Evolutionary conservation across 2,888 invertebrate genomes (phyloP).

Genomic region (Empis livida): DNA sequence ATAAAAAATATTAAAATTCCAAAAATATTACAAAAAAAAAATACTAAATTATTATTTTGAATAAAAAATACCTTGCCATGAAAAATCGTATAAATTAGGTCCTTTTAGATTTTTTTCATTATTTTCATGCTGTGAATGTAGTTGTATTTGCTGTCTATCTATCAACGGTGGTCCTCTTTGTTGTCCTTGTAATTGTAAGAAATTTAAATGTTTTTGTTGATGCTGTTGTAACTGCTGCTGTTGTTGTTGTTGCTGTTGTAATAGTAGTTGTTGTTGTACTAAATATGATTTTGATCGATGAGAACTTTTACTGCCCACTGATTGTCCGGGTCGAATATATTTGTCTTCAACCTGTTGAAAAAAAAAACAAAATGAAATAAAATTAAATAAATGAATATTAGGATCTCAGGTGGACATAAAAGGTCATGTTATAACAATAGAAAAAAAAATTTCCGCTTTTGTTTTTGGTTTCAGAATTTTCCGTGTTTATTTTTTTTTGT

Average conservation of each 20-base stretch:
- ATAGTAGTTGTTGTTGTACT: constrained; percentile 12
- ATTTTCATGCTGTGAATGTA: neutral
- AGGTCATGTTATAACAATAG: too few species aligned
- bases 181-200: constrained; percentile 24
- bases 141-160: constrained; percentile 20
- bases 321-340: constrained; percentile 29
- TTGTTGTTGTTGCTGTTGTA: constrained; percentile 24
- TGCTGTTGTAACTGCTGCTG: constrained; percentile 24
- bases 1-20: too few species aligned
- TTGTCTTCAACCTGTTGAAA: constrained; percentile 33
- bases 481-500: too few species aligned
- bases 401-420: too few species aligned
- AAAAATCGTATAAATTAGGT: too few species aligned
- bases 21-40: too few species aligned
- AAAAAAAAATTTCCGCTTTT: too few species aligned
- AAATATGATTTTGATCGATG: constrained; percentile 23
- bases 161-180: constrained; percentile 25
- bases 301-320: constrained; percentile 28
- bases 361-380: too few species aligned
- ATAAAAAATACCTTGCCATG: too few species aligned
- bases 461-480: too few species aligned
- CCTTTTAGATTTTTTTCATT: neutral
- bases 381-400: too few species aligned
- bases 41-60: too few species aligned
- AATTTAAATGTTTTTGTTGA: constrained; percentile 23